Conservation (phyloP, 2,888 invertebrate genomes). For the Cacoxenus indagator region DNA sequence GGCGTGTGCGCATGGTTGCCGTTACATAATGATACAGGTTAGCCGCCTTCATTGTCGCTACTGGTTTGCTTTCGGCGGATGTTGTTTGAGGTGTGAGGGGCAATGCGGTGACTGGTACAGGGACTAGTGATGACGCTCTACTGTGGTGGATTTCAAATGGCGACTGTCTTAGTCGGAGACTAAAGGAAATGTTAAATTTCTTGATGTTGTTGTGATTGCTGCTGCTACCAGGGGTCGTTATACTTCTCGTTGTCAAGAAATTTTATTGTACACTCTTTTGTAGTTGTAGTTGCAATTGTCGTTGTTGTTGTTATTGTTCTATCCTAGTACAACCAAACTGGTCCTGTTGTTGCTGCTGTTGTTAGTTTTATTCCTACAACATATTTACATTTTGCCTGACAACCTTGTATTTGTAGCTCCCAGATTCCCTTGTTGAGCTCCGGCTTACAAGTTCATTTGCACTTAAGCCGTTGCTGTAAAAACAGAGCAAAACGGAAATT, state of each 20-base stretch:
- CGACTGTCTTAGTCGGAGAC: slow-evolving; percentile 29
- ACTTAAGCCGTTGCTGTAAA: no score
- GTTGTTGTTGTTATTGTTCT: not conserved
- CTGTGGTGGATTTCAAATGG: slow-evolving; percentile 31
- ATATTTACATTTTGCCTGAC: slow-evolving; percentile 25
- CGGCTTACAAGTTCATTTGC: no score
- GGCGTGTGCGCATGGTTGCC: not conserved
- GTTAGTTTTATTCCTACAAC: slow-evolving; percentile 37
- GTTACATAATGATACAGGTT: slow-evolving; percentile 11
- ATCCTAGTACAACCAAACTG: no score
- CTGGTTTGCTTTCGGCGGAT: slow-evolving; percentile 21
- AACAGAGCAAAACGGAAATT: not conserved
- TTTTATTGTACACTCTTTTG: not conserved
- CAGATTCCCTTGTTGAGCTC: not conserved
- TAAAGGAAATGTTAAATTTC: slow-evolving; percentile 50
- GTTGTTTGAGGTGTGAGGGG: slow-evolving; percentile 21
- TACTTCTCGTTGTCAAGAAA: not conserved
- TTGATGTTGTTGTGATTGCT: slow-evolving; percentile 27
- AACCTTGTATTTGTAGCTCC: not conserved
- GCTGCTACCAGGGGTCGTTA: not conserved
- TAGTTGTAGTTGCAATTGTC: not conserved
- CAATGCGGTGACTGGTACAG: slow-evolving; percentile 11
- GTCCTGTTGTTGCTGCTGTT: not conserved
- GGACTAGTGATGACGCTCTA: slow-evolving; percentile 17
- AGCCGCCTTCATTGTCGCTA: slow-evolving; percentile 3